phyloP scores from a whole-genome alignment of 2,888 invertebrate genomes.

The Acleris holmiana region DNA sequence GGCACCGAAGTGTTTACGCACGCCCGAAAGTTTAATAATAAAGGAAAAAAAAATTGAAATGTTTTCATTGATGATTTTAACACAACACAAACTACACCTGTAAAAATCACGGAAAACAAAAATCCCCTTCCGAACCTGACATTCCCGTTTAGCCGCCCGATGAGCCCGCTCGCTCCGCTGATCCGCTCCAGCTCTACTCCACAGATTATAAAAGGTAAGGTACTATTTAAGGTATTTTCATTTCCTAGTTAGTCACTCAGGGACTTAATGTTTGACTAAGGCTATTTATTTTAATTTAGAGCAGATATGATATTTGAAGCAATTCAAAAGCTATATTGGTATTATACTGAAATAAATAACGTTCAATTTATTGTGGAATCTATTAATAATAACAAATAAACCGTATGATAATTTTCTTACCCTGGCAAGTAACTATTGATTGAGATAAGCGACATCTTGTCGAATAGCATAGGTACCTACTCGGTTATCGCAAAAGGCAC shows the following conservation, averaged over 20 bases:
- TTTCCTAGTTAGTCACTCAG: too few species aligned
- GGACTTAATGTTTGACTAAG: too few species aligned
- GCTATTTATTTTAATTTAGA: too few species aligned
- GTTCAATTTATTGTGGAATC: too few species aligned
- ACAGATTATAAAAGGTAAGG: not conserved
- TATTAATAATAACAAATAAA: too few species aligned
- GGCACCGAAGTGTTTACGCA: conserved; percentile 4
- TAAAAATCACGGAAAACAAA: conserved; percentile 37
- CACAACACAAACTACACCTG: conserved; percentile 57
- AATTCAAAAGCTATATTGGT: too few species aligned
- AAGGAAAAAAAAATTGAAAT: conserved; percentile 43
- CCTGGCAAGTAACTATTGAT: not conserved
- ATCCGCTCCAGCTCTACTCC: conserved; percentile 18
- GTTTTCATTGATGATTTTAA: conserved; percentile 65
- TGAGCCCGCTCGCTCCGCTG: conserved; percentile 7
- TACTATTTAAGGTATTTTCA: too few species aligned
- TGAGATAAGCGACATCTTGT: conserved; percentile 41
- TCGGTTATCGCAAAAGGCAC: not conserved
- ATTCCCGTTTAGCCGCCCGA: conserved; percentile 41
- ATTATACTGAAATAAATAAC: too few species aligned
- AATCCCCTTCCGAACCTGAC: conserved; percentile 40
- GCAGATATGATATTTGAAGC: too few species aligned
- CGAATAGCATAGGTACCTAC: not conserved
- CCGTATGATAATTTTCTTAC: not conserved
- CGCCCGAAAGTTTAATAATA: conserved; percentile 46